Conservation (phyloP, 2,113 vertebrate species). For the Emydocephalus ijimae region DNA sequence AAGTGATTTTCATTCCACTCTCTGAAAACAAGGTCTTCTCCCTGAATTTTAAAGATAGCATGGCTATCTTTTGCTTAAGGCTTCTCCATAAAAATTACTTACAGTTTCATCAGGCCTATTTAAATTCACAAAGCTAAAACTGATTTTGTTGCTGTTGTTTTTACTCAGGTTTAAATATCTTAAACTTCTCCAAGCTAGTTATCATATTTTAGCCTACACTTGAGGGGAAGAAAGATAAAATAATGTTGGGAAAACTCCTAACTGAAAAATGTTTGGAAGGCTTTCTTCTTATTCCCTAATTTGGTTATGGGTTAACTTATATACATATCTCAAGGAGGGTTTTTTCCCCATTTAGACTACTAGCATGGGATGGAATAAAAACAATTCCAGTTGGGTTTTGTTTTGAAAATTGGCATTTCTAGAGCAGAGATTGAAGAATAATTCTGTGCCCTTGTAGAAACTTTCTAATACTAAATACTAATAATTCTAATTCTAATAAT, state of each 20-base stretch:
- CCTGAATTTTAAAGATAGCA: not conserved
- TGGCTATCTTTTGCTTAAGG: not conserved
- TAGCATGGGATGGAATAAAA: not conserved
- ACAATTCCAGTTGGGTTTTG: not conserved
- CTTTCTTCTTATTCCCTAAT: not conserved
- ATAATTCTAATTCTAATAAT: not conserved
- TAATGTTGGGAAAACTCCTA: not conserved
- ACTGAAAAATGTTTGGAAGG: not conserved
- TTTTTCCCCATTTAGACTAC: not conserved
- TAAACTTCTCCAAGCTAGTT: not conserved
- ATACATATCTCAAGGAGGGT: not conserved
- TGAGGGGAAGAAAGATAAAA: not conserved
- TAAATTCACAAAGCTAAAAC: not conserved
- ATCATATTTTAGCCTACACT: not conserved
- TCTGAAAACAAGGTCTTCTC: not conserved
- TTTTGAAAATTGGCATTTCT: not conserved
- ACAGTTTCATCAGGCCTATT: not conserved
- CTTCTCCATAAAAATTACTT: not conserved
- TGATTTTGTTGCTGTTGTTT: not conserved
- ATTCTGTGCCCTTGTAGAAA: not conserved
- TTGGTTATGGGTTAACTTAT: not conserved
- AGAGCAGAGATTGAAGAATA: not conserved
- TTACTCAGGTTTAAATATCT: not conserved
- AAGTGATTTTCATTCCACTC: not conserved
- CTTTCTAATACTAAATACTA: not conserved